These are phyloP conservation scores for Tychaedon coryphoeus DNA, from an alignment of 2,113 vertebrate species.

Conservation along the genomic window DNA sequence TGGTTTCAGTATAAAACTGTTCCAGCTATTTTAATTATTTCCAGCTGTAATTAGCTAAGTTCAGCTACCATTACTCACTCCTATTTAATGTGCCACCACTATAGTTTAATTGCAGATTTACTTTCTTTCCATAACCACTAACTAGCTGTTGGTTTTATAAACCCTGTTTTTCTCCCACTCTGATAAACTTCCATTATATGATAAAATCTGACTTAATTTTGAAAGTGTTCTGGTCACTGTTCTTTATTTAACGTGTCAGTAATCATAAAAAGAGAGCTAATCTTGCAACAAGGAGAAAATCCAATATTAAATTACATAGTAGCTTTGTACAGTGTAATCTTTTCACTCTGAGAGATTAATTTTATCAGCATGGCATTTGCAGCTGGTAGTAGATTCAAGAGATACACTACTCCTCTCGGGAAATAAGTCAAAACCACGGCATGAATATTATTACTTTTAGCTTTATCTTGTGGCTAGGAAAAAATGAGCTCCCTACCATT, in stretches of 20 bases:
- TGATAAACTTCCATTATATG: background rate
- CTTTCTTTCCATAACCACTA: slow-evolving; percentile 9
- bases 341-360: background rate
- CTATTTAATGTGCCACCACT: background rate
- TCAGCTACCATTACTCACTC: background rate
- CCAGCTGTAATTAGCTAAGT: background rate
- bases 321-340: background rate
- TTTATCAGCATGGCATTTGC: background rate
- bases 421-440: background rate
- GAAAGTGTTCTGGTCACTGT: background rate
- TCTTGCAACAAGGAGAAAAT: background rate
- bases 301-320: background rate
- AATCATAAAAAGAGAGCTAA: background rate
- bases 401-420: background rate
- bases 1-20: background rate
- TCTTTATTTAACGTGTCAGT: background rate
- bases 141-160: background rate
- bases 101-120: background rate
- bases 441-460: background rate
- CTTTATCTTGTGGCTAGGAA: background rate
- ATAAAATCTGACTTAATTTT: slow-evolving; percentile 8
- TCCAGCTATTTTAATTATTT: background rate
- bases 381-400: background rate
- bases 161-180: background rate
- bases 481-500: background rate